A percentile compares a stretch with the other conserved stretches of the same genome.
These are phyloP conservation scores for Delia radicum DNA, from an alignment of 1,140 invertebrate species.

Conservation along the genomic window DNA sequence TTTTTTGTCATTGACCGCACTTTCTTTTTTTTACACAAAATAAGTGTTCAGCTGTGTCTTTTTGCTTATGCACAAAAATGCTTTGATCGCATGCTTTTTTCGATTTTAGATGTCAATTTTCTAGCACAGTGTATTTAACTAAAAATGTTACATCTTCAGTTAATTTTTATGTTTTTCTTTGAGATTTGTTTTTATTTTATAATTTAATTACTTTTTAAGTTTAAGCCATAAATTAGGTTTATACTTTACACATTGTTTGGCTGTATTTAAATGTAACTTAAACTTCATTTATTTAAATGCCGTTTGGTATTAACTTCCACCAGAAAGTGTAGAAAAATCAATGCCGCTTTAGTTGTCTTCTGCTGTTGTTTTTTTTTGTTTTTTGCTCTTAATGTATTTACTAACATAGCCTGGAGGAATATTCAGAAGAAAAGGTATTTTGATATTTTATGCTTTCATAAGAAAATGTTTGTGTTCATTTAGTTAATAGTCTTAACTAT, in stretches of 20 bases:
- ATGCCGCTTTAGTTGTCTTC: neutral
- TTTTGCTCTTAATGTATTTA: neutral
- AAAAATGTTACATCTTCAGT: no score
- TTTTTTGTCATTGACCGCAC: no score
- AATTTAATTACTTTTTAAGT: constrained; percentile 24
- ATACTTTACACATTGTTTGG: neutral
- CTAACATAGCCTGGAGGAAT: neutral
- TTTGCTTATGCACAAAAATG: neutral
- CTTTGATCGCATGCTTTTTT: no score
- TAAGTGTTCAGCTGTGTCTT: neutral
- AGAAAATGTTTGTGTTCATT: neutral
- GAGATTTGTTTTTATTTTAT: neutral
- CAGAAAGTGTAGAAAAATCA: neutral
- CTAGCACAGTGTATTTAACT: no score
- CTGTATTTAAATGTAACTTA: neutral
- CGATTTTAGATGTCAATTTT: no score
- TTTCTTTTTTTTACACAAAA: no score
- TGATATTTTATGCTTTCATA: neutral
- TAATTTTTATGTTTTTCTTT: neutral
- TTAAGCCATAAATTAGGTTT: constrained; percentile 23
- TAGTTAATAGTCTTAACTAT: neutral
- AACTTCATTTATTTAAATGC: constrained; percentile 14
- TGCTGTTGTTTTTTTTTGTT: neutral
- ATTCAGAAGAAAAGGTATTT: neutral
- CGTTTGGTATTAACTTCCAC: constrained; percentile 1